These are phyloP conservation scores for Anableps anableps DNA, from an alignment of 2,797 vertebrate species.

Conservation along the genomic window DNA sequence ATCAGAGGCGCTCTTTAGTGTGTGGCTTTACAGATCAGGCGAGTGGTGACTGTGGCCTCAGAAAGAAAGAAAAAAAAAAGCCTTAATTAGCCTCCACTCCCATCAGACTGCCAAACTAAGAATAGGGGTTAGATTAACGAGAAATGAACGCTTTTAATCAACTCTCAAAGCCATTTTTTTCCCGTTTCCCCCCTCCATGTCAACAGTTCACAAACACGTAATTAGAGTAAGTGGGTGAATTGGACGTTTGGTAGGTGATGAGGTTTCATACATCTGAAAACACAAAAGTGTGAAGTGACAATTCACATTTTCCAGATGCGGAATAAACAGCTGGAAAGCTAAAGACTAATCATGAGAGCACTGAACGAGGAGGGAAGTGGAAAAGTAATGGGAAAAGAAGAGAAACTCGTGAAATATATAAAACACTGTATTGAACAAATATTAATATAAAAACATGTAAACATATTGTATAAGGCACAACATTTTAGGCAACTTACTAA, in stretches of 20 bases:
- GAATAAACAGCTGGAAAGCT: conserved; percentile 40
- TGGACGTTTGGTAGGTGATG: conserved; percentile 62
- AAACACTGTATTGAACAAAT: conserved; percentile 39
- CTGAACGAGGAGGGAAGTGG: conserved; percentile 10
- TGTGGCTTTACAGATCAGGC: conserved; percentile 68
- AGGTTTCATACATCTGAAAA: conserved; percentile 70
- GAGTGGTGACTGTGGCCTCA: conserved; percentile 61
- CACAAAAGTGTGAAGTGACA: conserved; percentile 70
- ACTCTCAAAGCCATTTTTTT: conserved; percentile 62
- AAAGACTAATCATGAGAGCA: conserved; percentile 27
- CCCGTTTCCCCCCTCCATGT: conserved; percentile 21
- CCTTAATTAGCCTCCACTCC: conserved; percentile 69
- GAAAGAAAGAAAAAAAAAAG: conserved; percentile 20
- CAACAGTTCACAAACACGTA: conserved; percentile 71
- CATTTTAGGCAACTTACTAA: conserved; percentile 6
- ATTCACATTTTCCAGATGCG: conserved; percentile 58
- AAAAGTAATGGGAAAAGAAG: conserved; percentile 26
- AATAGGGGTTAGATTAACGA: conserved; percentile 69
- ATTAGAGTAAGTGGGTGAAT: conserved; percentile 66
- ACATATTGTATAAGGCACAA: conserved; percentile 41
- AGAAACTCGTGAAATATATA: conserved; percentile 24
- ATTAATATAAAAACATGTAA: conserved; percentile 42
- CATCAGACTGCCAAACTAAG: conserved; percentile 58
- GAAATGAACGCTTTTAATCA: conserved; percentile 71
- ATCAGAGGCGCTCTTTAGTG: conserved; percentile 60